Base-by-base conservation (phyloP, 2,113 vertebrate genomes). In the Oriolus oriolus region DNA sequence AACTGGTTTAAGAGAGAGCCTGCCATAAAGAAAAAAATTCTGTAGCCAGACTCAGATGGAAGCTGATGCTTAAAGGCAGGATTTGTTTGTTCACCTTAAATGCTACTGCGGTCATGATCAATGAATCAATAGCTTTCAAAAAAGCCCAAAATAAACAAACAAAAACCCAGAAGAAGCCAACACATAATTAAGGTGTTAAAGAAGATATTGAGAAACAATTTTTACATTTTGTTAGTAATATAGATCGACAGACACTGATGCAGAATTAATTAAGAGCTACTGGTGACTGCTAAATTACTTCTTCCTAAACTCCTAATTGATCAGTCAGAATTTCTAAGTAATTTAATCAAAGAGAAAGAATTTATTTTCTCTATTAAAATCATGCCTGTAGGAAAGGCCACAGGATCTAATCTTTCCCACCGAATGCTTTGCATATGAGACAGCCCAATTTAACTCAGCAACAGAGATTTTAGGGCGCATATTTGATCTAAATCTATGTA, bases 271-370 rank as follows among this genome's bases (percentile, higher is more conserved):
- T 87, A 90, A 83, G 39, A 91, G 44, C 56, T 94, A 84, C 35
- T 68, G 42, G 60, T 80, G 86, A 78, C 87, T 87, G 30, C 47
- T 91, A 89, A 93, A 94, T 84, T 89, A 78, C 35, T 86, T 90
- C 68, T 87, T 95, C 84, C 69, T 90, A 84, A 96, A 88, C 47
- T 78, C 61, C 52, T 77, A 78, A 93, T 27, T 91, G 81, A 87
- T 90, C 77, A 89, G 80, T 89, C 60, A 78, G 83, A 95, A 92
- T 95, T 93, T 89, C 77, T 93, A 86, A 97, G 47, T 50, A 94
- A 90, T 65, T 71, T 90, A 92, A 92, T 87, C 84, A 95, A 91
- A 95, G 45, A 81, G 73, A 96, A 83, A 70, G 1, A 87, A 80
- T 84, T 84, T 84, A 81, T 84, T 93, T 86, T 90, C 20, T 57